Evolutionary conservation across 2,113 vertebrate genomes (phyloP).

Genomic region (Sprattus sprattus): DNA sequence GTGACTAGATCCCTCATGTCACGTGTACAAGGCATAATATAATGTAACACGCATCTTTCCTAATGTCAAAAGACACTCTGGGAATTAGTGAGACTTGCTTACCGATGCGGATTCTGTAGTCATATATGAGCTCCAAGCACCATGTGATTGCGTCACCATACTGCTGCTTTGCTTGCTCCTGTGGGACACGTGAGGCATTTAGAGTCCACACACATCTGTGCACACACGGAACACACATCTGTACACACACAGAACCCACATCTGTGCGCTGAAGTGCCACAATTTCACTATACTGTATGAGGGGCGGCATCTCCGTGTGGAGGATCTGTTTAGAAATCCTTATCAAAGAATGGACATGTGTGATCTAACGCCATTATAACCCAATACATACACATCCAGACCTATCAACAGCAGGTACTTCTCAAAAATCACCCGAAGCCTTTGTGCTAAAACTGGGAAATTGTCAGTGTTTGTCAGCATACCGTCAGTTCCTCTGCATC

Average conservation of each 20-base stretch:
- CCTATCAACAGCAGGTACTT: too few species aligned
- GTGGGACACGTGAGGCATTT: neutral
- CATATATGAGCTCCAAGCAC: slow-evolving; percentile 80
- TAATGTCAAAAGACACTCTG: neutral
- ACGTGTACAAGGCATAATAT: too few species aligned
- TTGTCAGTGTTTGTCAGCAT: slow-evolving; percentile 49
- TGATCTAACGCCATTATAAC: too few species aligned
- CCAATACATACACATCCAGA: too few species aligned
- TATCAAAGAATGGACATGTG: too few species aligned
- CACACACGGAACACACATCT: neutral
- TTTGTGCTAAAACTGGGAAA: neutral
- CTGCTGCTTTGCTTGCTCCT: slow-evolving; percentile 79
- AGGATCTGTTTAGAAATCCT: too few species aligned
- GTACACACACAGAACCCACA: too few species aligned
- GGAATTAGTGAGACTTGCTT: slow-evolving; percentile 18
- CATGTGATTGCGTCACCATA: slow-evolving; percentile 76
- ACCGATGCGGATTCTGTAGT: slow-evolving; percentile 86
- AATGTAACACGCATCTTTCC: too few species aligned
- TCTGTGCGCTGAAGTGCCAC: too few species aligned
- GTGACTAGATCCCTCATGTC: too few species aligned
- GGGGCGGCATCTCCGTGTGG: too few species aligned
- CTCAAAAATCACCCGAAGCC: neutral
- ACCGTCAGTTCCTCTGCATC: slow-evolving; percentile 80
- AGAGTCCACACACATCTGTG: neutral
- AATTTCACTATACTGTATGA: too few species aligned